Evolutionary conservation across 2,113 vertebrate genomes (phyloP).

Genomic region (Isichthys henryi): DNA sequence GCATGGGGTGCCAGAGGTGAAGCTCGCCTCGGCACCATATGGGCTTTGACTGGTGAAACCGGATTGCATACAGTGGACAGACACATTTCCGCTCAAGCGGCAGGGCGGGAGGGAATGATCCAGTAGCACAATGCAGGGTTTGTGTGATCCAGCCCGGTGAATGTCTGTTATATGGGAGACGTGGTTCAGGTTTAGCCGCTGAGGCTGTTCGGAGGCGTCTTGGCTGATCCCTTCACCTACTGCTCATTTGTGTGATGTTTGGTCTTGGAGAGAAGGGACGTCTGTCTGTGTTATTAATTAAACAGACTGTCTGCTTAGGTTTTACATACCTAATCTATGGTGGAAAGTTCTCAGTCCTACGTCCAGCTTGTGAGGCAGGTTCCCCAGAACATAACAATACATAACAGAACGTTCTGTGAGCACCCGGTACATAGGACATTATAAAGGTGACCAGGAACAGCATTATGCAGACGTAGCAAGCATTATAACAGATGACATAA

Average conservation of each 20-base stretch:
- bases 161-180: conserved; percentile 27
- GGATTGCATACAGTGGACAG: background rate
- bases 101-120: background rate
- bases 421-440: background rate
- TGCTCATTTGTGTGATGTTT: background rate
- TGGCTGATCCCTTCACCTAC: background rate
- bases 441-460: background rate
- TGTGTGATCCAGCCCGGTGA: conserved; percentile 27
- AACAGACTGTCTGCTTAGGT: background rate
- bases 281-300: background rate
- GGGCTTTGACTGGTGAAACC: background rate
- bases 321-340: background rate
- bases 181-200: background rate
- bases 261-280: background rate
- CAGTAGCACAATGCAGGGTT: conserved; percentile 13
- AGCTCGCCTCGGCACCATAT: background rate
- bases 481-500: background rate
- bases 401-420: background rate
- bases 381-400: background rate
- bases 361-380: background rate
- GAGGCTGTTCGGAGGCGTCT: background rate
- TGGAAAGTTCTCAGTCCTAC: background rate
- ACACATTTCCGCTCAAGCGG: background rate
- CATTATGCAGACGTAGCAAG: background rate
- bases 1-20: background rate